phyloP scores from a whole-genome alignment of 2,797 vertebrate genomes.

The Gadopsis marmoratus region DNA sequence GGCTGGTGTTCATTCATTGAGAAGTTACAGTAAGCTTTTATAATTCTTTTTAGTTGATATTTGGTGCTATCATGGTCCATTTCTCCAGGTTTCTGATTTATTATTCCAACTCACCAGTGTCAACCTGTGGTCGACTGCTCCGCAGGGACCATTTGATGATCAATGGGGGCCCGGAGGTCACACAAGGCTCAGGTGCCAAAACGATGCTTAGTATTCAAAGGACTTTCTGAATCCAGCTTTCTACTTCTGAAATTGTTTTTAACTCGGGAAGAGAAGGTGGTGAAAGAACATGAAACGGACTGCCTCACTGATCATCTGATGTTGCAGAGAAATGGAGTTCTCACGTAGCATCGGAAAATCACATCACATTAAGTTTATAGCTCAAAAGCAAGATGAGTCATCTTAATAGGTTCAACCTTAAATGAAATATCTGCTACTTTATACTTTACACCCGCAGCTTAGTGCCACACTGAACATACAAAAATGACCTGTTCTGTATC shows the following conservation, averaged over 20 bases:
- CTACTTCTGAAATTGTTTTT: conserved; percentile 18
- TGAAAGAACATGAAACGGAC: not conserved
- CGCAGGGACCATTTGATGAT: conserved; percentile 58
- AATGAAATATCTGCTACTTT: not conserved
- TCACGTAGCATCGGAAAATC: not conserved
- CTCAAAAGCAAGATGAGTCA: not conserved
- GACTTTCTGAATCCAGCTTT: conserved; percentile 38
- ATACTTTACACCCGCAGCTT: not conserved
- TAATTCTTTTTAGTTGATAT: not conserved
- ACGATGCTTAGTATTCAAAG: conserved; percentile 66
- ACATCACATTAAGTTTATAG: not conserved
- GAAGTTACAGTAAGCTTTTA: not conserved
- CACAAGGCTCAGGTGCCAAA: conserved; percentile 37
- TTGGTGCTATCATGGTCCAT: conserved; percentile 27
- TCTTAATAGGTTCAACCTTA: not conserved
- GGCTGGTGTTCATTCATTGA: not conserved
- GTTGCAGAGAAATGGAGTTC: not conserved
- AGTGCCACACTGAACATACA: not conserved
- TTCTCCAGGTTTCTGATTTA: conserved; percentile 53
- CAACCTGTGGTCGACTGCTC: conserved; percentile 51
- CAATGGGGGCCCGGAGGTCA: conserved; percentile 65
- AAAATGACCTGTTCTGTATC: not conserved
- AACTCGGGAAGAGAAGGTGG: not conserved
- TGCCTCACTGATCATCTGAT: not conserved
- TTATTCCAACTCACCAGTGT: conserved; percentile 54